Base-by-base conservation (phyloP, 2,888 invertebrate genomes). In the Seladonia tumulorum region DNA sequence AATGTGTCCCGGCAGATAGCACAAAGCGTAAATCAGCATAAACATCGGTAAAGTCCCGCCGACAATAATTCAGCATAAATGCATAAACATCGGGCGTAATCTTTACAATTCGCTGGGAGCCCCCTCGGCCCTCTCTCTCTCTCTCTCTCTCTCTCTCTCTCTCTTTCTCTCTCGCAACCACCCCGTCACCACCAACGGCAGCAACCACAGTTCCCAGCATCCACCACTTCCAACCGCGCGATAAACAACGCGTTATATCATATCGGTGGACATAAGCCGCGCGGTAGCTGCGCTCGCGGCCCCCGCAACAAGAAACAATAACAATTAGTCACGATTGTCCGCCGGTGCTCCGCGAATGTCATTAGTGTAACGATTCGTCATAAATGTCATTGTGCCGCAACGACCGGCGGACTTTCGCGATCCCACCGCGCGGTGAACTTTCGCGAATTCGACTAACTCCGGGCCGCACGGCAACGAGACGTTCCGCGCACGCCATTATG, bases 21-120 rank as follows among this genome's bases (percentile, higher is more conserved):
- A 94, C 94, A 94, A 94, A 94, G 94, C 94, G 94, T 95, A 94
- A 95, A 95, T 95, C 94, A 94, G 94, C 94, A 94, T 95, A 94
- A 95, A 94, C 94, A 95, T 94, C 93, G 94, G 93, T 94, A 94
- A 94, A 94, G 94, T 94, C 91, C 90, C 90, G 89, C 88, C 92
- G 91, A 94, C 94, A 94, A 94, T 94, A 94, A 94, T 94, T 94
- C 94, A 94, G 94, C 94, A 94, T 94, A 94, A 94, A 94, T 94
- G 93, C 94, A 94, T 92, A 91, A 93, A 93, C 94, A 93, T 92
- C 92, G 92, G 89, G 92, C 93, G 93, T 94, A 94, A 94, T 94
- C 94, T 94, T 94, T 93, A 92, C 92, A 93, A 93, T 93, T 94
- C 92, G 88, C 86, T 79, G 83, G 76, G 75, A 78, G 60, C 74